Evolutionary conservation across 2,113 vertebrate species (phyloP).

Genomic region (Pipra filicauda): DNA sequence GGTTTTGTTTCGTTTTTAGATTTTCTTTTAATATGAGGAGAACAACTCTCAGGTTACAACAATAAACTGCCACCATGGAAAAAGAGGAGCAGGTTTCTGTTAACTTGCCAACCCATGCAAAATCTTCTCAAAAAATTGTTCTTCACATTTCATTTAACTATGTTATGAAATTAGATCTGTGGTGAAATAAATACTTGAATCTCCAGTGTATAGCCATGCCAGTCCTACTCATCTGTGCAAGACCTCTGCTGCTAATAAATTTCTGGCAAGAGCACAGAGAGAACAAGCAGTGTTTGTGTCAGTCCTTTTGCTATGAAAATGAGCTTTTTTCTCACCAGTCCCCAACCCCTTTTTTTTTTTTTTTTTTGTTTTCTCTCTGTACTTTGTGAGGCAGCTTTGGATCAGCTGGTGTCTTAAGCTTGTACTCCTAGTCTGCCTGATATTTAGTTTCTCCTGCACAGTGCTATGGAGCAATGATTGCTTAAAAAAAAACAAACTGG

Average conservation of each 20-base stretch:
- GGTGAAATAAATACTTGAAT: background rate
- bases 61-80: background rate
- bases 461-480: rapidly evolving
- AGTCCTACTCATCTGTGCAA: background rate
- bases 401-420: background rate
- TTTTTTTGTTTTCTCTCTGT: background rate
- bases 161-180: background rate
- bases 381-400: background rate
- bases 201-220: background rate
- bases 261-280: background rate
- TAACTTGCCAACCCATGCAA: background rate
- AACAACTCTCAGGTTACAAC: background rate
- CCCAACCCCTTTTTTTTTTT: background rate
- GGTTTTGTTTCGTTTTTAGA: background rate
- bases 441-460: background rate
- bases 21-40: background rate
- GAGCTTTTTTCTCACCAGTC: background rate
- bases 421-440: background rate
- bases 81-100: background rate
- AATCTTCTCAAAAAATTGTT: background rate
- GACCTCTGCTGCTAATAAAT: background rate
- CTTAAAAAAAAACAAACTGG: background rate
- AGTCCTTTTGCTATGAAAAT: background rate
- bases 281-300: background rate
- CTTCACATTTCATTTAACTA: background rate